Conservation (phyloP, 2,797 vertebrate species). For the Sebastes cheni region DNA sequence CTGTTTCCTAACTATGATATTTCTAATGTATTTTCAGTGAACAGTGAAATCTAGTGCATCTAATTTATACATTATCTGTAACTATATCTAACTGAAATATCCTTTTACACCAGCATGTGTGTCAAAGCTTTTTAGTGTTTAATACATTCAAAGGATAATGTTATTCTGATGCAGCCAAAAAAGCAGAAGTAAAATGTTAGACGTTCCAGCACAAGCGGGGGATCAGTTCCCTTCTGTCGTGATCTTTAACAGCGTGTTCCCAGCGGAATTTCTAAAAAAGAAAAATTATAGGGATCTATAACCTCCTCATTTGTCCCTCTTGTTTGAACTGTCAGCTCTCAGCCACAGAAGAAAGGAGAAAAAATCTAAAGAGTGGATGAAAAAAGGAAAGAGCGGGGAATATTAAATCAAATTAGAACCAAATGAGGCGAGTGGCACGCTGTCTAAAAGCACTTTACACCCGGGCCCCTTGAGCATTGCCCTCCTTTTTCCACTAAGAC, state of each 20-base stretch:
- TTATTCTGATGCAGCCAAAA: slow-evolving; percentile 6
- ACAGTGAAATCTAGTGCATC: not conserved
- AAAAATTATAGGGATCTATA: slow-evolving; percentile 47
- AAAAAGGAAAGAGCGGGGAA: slow-evolving; percentile 53
- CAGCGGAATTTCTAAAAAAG: slow-evolving; percentile 43
- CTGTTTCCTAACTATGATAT: not conserved
- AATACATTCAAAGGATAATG: not conserved
- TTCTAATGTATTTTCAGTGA: not conserved
- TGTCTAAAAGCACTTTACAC: slow-evolving; percentile 74
- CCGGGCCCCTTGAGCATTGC: slow-evolving; percentile 57
- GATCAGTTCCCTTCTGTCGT: slow-evolving; percentile 3
- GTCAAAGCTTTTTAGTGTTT: slow-evolving; percentile 8
- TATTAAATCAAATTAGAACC: slow-evolving; percentile 76
- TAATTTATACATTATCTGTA: not conserved
- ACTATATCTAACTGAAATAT: not conserved
- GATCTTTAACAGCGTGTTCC: slow-evolving; percentile 37
- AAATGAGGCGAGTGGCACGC: slow-evolving; percentile 67
- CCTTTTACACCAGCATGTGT: not conserved
- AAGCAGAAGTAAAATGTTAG: slow-evolving; percentile 17
- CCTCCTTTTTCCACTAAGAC: slow-evolving; percentile 68
- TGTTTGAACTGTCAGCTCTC: slow-evolving; percentile 62
- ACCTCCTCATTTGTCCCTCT: slow-evolving; percentile 46
- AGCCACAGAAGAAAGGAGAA: slow-evolving; percentile 58
- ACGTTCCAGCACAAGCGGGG: not conserved
- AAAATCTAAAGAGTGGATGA: slow-evolving; percentile 34